Evolutionary conservation across 2,888 invertebrate genomes (phyloP), one percentile per base, ranked within the genome.

Genomic region (Melieria omissa): DNA sequence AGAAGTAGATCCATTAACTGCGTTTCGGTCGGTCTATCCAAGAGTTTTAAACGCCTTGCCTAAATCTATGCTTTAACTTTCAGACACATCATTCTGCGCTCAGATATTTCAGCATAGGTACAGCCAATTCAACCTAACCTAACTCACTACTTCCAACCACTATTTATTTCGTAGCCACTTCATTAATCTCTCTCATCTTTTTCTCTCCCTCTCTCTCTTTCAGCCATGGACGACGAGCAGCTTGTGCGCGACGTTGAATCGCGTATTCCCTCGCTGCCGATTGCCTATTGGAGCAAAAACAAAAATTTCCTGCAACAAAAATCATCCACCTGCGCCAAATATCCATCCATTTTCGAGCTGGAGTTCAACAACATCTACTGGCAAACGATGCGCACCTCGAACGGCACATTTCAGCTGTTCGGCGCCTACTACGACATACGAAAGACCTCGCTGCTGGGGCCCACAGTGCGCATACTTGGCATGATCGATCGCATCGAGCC

Each of bases 361-460:
- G 95, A 97, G 85, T 97, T 95, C 88, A 96, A 96, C 88, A 97
- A 97, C 85, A 91, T 95, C 69, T 96, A 96, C 86, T 97, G 97
- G 97, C 97, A 97, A 88, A 94, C 93, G 64, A 84, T 96, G 84
- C 90, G 91, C 78, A 92, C 94, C 6, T 90, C 91, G 54, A 94
- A 95, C 80, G 95, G 96, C n/a, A 95, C 95, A 3, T 96, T 96
- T 83, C 95, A 96, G 85, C 88, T 97, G 41, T 96, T 93, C 86
- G 96, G 95, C 9, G 97, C 97, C 9, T 97, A 96, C 86, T 91
- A 95, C 83, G 97, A 97, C 86, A 91, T 92, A 66, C 89, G 97
- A 45, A 91, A 91, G 77, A 88, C 92, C 74, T 95, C 95, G 70
- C 88, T 91, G 65, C 90, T 96, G 77, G 95, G 95, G 0, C 95